Percentiles rank a stretch among this genome's conserved stretches.
These are phyloP conservation scores for Oeneis ivallda DNA, from an alignment of 2,888 invertebrate species.

Conservation along the genomic window DNA sequence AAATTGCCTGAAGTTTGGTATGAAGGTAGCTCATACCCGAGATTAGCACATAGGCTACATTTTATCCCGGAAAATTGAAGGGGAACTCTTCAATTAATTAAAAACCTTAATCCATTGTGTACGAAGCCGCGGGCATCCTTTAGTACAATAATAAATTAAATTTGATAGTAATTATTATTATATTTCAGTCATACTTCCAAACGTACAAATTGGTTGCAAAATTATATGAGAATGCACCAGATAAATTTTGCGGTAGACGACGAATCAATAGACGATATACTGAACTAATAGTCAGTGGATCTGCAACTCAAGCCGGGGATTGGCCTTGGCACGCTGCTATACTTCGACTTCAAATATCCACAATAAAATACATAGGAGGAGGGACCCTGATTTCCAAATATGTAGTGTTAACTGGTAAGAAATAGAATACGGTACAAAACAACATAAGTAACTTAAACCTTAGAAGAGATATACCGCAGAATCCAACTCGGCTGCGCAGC, in stretches of 20 bases:
- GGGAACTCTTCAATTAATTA: no score
- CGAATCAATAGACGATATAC: conserved; percentile 48
- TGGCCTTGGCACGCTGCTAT: conserved; percentile 69
- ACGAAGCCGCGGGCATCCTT: no score
- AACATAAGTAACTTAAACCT: no score
- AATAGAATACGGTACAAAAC: neutral
- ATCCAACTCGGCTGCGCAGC: no score
- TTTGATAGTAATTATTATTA: neutral
- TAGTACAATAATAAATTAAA: no score
- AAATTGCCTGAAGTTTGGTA: no score
- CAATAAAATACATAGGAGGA: conserved; percentile 58
- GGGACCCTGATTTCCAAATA: conserved; percentile 57
- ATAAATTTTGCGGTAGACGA: conserved; percentile 32
- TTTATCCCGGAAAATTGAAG: no score
- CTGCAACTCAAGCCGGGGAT: conserved; percentile 56
- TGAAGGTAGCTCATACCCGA: no score
- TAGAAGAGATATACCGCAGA: no score
- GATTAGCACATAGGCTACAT: no score
- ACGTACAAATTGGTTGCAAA: neutral
- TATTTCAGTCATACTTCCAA: conserved; percentile 26
- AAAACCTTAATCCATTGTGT: no score
- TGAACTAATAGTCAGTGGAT: conserved; percentile 56
- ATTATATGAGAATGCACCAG: conserved; percentile 24
- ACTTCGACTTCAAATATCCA: conserved; percentile 45
- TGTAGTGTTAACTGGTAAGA: conserved; percentile 56